Percentiles rank a stretch among this genome's conserved stretches.
phyloP scores from a whole-genome alignment of 2,113 vertebrate species.

The Chrysochloris asiatica region DNA sequence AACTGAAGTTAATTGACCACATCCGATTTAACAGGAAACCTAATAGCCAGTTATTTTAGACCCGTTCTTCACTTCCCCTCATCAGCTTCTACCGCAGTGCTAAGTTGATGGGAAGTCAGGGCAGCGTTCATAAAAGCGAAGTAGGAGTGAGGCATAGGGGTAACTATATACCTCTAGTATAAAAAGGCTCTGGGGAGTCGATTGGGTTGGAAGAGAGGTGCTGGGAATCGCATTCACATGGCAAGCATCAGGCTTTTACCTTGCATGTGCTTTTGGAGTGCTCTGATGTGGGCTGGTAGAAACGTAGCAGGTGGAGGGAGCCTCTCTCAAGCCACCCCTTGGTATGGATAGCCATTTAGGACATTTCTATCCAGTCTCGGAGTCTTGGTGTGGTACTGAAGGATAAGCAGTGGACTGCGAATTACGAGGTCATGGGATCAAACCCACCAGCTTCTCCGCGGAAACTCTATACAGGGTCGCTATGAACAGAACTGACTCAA shows the following conservation, averaged over 20 bases:
- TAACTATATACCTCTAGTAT: not conserved
- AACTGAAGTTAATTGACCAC: constrained; percentile 46
- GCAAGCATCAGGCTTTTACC: not conserved
- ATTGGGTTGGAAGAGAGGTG: not conserved
- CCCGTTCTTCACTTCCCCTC: constrained; percentile 50
- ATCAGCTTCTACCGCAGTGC: not conserved
- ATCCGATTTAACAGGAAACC: constrained; percentile 70
- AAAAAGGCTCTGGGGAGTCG: not conserved
- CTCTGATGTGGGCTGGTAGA: not conserved
- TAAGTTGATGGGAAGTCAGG: not conserved
- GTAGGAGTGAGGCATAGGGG: not conserved
- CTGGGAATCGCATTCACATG: fast-evolving
- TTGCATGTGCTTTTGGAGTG: not conserved
- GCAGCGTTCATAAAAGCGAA: too few species aligned
- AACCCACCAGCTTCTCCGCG: too few species aligned
- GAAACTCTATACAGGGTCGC: too few species aligned
- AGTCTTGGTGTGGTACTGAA: too few species aligned
- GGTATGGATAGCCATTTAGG: too few species aligned
- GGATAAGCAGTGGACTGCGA: too few species aligned
- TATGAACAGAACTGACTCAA: too few species aligned
- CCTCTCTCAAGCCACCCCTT: not conserved
- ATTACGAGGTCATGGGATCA: too few species aligned
- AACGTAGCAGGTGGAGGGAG: not conserved
- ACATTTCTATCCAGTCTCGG: too few species aligned
- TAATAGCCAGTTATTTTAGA: constrained; percentile 49